phyloP scores from a whole-genome alignment of 2,113 vertebrate genomes.

The Myotis davidii region DNA sequence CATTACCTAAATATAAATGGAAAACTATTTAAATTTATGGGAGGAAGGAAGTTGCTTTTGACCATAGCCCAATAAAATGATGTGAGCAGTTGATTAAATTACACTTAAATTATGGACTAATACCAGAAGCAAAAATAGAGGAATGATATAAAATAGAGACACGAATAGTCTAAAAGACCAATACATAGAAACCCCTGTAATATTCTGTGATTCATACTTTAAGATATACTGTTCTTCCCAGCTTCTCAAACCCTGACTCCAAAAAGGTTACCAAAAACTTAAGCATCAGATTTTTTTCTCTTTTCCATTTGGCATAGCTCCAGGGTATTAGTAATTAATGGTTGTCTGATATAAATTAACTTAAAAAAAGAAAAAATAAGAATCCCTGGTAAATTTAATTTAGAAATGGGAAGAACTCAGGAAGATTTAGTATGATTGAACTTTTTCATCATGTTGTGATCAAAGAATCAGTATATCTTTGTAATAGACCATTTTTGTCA shows the following conservation, averaged over 20 bases:
- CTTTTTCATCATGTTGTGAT: slow-evolving; percentile 3
- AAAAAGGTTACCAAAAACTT: background rate
- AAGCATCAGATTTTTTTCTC: slow-evolving; percentile 19
- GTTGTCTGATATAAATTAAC: slow-evolving; percentile 11
- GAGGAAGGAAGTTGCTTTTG: slow-evolving; percentile 27
- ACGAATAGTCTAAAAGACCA: background rate
- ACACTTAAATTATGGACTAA: slow-evolving; percentile 8
- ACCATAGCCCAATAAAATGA: slow-evolving; percentile 20
- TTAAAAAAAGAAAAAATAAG: background rate
- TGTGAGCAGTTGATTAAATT: slow-evolving; percentile 21
- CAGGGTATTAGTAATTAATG: background rate
- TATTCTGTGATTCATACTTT: background rate
- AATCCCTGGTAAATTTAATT: slow-evolving; percentile 34
- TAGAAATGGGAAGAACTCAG: background rate
- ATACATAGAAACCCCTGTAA: background rate
- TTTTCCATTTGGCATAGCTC: slow-evolving; percentile 14
- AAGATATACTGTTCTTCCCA: background rate
- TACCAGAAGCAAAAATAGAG: background rate
- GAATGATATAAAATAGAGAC: background rate
- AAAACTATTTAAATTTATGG: slow-evolving; percentile 29
- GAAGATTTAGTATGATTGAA: slow-evolving; percentile 48
- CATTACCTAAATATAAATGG: slow-evolving; percentile 45
- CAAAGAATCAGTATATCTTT: background rate
- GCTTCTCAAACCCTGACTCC: background rate
- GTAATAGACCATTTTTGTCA: background rate